Percentiles rank a stretch among this genome's conserved stretches.
phyloP scores from a whole-genome alignment of 2,113 vertebrate genomes.

The Ranitomeya imitator region DNA sequence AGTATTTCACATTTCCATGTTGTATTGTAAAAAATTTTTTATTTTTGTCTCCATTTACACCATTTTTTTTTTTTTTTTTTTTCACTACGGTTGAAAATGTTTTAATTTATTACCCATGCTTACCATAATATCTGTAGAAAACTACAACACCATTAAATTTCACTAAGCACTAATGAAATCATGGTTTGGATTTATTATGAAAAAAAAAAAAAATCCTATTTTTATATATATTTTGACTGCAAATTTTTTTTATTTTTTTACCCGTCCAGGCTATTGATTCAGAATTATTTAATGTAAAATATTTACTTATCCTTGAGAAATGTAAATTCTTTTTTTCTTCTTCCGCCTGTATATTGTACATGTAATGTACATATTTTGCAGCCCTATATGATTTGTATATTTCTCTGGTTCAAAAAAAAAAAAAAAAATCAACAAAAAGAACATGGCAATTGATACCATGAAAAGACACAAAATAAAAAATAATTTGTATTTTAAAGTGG shows the following conservation, averaged over 20 bases:
- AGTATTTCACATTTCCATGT: background rate
- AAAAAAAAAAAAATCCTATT: conserved; percentile 65
- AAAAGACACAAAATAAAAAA: conserved; percentile 71
- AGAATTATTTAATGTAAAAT: conserved; percentile 85
- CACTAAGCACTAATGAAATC: conserved; percentile 75
- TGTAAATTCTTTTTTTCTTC: conserved; percentile 78
- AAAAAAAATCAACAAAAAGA: conserved; percentile 61
- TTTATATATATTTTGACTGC: conserved; percentile 69
- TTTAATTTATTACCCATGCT: conserved; percentile 78
- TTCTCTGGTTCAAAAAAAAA: conserved; percentile 77
- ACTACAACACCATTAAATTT: conserved; percentile 70
- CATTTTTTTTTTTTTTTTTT: conserved; percentile 59
- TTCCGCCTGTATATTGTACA: conserved; percentile 76
- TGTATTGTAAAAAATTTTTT: background rate
- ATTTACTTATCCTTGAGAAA: conserved; percentile 79
- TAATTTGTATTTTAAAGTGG: conserved; percentile 78
- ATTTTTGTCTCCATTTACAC: conserved; percentile 35
- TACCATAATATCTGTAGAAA: conserved; percentile 66
- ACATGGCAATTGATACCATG: conserved; percentile 75
- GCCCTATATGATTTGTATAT: conserved; percentile 83
- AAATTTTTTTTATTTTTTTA: conserved; percentile 72
- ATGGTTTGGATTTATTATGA: conserved; percentile 16
- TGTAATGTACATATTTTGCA: conserved; percentile 83
- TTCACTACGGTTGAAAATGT: background rate
- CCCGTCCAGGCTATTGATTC: conserved; percentile 74